phyloP scores from a whole-genome alignment of 1,140 invertebrate genomes.

The Nymphalis io region DNA sequence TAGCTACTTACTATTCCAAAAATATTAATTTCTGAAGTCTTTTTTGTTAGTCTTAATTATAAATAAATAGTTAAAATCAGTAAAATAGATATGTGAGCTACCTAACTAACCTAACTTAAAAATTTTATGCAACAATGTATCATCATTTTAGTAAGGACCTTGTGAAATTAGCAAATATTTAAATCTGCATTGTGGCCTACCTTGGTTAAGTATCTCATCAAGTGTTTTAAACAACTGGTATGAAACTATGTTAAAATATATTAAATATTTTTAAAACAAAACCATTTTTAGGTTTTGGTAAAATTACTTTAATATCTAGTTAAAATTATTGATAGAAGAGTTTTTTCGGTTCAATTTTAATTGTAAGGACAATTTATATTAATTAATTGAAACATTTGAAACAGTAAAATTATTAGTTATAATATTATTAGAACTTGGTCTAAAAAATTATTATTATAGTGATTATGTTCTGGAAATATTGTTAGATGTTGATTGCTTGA shows the following conservation, averaged over 20 bases:
- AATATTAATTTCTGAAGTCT: not conserved
- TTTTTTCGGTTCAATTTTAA: no score
- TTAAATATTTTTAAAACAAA: not conserved
- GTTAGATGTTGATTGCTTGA: no score
- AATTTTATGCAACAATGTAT: conserved; percentile 1
- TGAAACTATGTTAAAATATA: conserved; percentile 24
- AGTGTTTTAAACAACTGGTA: conserved; percentile 41
- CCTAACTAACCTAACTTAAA: no score
- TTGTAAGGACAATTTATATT: no score
- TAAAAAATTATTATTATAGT: no score
- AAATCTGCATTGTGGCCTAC: conserved; percentile 63
- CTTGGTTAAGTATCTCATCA: conserved; percentile 59
- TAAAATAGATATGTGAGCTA: not conserved
- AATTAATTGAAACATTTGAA: no score
- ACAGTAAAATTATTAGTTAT: no score
- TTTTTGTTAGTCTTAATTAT: conserved; percentile 9
- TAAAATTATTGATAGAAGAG: no score
- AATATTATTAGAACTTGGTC: no score
- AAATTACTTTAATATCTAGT: no score
- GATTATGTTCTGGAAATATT: no score
- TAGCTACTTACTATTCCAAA: not conserved
- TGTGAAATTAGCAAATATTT: conserved; percentile 68
- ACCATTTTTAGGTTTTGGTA: not conserved
- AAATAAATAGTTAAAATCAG: not conserved
- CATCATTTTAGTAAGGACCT: conserved; percentile 48